Percentiles rank a stretch among this genome's conserved stretches.
phyloP scores from a whole-genome alignment of 2,888 invertebrate species.

The Ophion slaviceki region DNA sequence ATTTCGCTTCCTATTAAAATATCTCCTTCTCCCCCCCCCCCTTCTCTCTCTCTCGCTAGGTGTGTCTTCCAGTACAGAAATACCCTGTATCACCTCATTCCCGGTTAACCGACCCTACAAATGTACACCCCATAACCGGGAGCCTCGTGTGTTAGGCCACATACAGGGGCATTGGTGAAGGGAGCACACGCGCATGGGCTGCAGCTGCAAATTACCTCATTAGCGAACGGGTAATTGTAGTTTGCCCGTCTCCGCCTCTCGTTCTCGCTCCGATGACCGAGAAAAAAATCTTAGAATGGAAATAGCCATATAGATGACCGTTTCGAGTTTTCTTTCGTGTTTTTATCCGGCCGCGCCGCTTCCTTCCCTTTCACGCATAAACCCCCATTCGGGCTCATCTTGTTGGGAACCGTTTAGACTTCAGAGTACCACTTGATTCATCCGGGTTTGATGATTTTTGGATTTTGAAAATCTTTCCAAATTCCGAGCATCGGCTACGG shows the following conservation, averaged over 20 bases:
- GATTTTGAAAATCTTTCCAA: not conserved
- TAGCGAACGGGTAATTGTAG: constrained; percentile 43
- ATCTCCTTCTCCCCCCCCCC: not conserved
- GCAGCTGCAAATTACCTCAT: constrained; percentile 57
- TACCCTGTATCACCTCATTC: constrained; percentile 60
- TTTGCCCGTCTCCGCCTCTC: too few species aligned
- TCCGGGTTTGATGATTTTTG: too few species aligned
- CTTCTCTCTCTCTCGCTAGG: not conserved
- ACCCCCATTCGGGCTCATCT: too few species aligned
- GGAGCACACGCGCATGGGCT: constrained; percentile 7
- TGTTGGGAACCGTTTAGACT: too few species aligned
- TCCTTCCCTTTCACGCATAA: too few species aligned
- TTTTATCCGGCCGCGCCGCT: too few species aligned
- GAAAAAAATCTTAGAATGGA: too few species aligned
- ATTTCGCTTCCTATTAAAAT: not conserved
- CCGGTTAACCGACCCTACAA: constrained; percentile 61
- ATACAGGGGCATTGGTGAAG: constrained; percentile 13
- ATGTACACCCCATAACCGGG: constrained; percentile 57
- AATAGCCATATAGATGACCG: too few species aligned
- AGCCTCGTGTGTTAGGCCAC: constrained; percentile 42
- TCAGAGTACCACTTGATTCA: too few species aligned
- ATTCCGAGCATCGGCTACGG: too few species aligned
- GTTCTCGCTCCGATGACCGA: too few species aligned
- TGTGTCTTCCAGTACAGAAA: constrained; percentile 17
- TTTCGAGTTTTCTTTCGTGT: too few species aligned